Evolutionary conservation across 2,797 vertebrate species (phyloP), one percentile per base, ranked within the genome.

Genomic region (Aeoliscus strigatus): DNA sequence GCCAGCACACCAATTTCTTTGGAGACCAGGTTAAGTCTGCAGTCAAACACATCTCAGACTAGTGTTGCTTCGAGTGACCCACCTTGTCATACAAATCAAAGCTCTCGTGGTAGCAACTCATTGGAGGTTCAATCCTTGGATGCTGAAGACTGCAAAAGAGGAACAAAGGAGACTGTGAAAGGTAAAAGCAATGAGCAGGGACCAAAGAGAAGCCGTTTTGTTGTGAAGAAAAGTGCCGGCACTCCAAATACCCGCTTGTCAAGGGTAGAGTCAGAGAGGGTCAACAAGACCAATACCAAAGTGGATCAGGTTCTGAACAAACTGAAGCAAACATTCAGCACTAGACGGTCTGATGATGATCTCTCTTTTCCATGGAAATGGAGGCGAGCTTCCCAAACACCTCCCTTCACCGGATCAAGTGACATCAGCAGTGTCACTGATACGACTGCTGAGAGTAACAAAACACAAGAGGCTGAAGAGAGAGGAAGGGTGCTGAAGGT

Each of bases 271-370:
- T 53, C 64, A 4, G 75, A 78, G 0, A 64, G 47, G 31, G 27
- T 18, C 21, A 47, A 16, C 37, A 86, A 75, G 61, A 49, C 46
- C 4, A 68, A 25, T 26, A 87, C 70, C 26, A 85, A 61, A 71
- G 54, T 87, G 65, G 86, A 89, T 33, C 81, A 79, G 42, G 61
- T 88, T 31, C 29, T 88, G 0, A 82, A 66, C 60, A 85, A 45
- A 40, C 57, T 88, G 30, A 87, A 14, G 55, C 62, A 82, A 62
- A 86, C 56, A 11, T 86, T 90, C 42, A 79, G 74, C 55, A 48
- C 60, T 9, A 80, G 38, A 58, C 38, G 71, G 9, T 54, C 66
- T 4, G 83, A 86, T 1, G 80, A 84, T 11, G 65, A 84, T 16
- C 6, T 7, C 2, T 57, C 27, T 0, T 66, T 68, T 55, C 35